phyloP scores from a whole-genome alignment of 2,888 invertebrate species.

The Buathra laborator region DNA sequence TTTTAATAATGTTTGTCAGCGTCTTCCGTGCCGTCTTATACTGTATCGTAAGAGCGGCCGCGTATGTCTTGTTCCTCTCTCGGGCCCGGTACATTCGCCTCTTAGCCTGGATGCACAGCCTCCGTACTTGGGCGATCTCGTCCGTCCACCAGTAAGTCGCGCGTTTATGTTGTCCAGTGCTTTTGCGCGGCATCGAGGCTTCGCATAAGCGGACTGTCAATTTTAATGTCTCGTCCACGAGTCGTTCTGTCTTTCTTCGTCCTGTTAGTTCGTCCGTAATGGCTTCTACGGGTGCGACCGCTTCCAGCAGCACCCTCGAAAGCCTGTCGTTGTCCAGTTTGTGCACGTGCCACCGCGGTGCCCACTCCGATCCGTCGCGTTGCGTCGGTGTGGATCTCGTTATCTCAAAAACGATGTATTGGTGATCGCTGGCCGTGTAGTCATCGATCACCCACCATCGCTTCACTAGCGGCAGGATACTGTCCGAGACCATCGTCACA shows the following conservation, averaged over 20 bases:
- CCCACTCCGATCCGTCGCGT: not conserved
- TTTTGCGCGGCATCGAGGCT: slow-evolving; percentile 35
- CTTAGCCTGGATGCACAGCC: slow-evolving; percentile 36
- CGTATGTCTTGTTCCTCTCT: slow-evolving; percentile 3
- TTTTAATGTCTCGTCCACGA: slow-evolving; percentile 3
- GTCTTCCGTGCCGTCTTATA: slow-evolving; percentile 44
- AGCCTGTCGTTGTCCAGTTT: too few relatives aligned
- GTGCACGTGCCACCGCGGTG: slow-evolving; percentile 11
- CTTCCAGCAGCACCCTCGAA: too few relatives aligned
- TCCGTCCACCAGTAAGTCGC: slow-evolving; percentile 71
- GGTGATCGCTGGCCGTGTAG: slow-evolving; percentile 67
- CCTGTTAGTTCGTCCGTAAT: slow-evolving; percentile 30
- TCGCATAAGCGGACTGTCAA: slow-evolving; percentile 29
- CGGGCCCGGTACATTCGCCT: slow-evolving; percentile 44
- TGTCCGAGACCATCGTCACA: slow-evolving; percentile 31
- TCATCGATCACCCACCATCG: slow-evolving; percentile 48
- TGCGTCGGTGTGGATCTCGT: not conserved
- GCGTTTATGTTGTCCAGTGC: not conserved
- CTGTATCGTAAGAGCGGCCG: slow-evolving; percentile 3
- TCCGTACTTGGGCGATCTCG: slow-evolving; percentile 67
- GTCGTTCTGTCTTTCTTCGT: slow-evolving; percentile 26
- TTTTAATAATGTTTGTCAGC: slow-evolving; percentile 35
- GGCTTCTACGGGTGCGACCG: not conserved
- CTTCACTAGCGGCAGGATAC: not conserved
- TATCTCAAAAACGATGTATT: slow-evolving; percentile 49